Evolutionary conservation across 2,888 invertebrate species (phyloP).

Genomic region (Chironomus riparius): DNA sequence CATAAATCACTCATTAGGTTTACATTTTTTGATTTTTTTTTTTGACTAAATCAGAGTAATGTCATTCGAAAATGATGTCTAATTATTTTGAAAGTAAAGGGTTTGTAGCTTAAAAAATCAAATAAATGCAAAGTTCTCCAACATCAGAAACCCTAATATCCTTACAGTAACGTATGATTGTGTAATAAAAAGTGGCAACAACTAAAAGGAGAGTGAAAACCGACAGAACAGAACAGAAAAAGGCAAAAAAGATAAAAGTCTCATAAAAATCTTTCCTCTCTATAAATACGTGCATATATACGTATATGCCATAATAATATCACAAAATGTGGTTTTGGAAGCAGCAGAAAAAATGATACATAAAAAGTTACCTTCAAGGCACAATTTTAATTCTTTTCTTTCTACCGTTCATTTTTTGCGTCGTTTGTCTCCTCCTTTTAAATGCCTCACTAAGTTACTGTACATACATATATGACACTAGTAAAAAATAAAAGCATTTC

Average conservation of each 20-base stretch:
- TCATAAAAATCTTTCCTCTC: constrained; percentile 11
- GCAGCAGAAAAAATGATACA: constrained; percentile 22
- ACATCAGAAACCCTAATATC: too few species aligned
- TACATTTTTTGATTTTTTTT: too few species aligned
- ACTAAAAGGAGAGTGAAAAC: background rate
- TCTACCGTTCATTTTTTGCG: background rate
- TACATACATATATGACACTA: too few species aligned
- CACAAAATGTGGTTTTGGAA: background rate
- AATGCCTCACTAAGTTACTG: background rate
- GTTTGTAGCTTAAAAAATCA: too few species aligned
- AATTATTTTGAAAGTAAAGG: too few species aligned
- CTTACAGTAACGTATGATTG: background rate
- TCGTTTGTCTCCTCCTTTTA: background rate
- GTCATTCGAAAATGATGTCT: too few species aligned
- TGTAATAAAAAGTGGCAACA: constrained; percentile 1
- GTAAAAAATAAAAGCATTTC: background rate
- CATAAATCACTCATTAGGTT: too few species aligned
- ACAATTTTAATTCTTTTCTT: constrained; percentile 24
- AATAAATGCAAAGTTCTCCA: too few species aligned
- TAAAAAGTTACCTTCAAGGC: constrained; percentile 26
- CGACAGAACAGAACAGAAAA: background rate
- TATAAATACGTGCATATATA: background rate
- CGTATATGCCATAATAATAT: too few species aligned
- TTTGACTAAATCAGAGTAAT: too few species aligned
- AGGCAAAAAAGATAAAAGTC: constrained; percentile 19